A percentile compares a stretch with the other conserved stretches of the same genome.
Evolutionary conservation across 2,113 vertebrate genomes (phyloP).

Genomic region (Malurus elegans): DNA sequence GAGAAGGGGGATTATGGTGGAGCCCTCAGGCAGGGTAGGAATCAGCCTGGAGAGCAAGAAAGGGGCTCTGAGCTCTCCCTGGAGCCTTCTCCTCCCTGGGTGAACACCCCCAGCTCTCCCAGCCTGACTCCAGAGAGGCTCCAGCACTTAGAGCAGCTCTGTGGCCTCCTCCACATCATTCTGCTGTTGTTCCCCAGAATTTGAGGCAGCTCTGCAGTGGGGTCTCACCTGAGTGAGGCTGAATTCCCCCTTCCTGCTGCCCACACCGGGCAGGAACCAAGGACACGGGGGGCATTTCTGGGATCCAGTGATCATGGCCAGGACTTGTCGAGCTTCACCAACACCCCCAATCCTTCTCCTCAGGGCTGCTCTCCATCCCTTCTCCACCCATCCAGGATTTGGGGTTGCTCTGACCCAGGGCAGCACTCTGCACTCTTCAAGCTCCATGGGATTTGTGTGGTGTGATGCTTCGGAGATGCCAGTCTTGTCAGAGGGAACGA

Average conservation of each 20-base stretch:
- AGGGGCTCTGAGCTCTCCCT: neutral
- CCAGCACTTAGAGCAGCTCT: neutral
- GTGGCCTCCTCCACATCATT: neutral
- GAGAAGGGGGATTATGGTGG: neutral
- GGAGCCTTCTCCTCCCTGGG: neutral
- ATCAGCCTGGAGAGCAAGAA: neutral
- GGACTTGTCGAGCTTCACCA: neutral
- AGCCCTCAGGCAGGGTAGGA: neutral
- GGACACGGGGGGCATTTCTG: rapidly evolving
- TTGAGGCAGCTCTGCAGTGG: neutral
- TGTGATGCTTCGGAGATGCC: neutral
- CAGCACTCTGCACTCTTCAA: neutral
- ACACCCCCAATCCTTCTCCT: neutral
- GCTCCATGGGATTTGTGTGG: neutral
- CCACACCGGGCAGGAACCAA: neutral
- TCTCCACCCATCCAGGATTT: neutral
- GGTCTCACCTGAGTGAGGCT: neutral
- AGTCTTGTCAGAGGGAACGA: rapidly evolving
- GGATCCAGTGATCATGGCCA: rapidly evolving
- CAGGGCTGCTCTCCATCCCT: neutral
- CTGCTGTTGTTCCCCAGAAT: neutral
- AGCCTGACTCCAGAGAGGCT: neutral
- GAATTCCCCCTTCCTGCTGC: neutral
- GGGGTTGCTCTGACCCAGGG: neutral
- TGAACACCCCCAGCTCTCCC: neutral